Evolutionary conservation across 2,113 vertebrate species (phyloP), one percentile per base, ranked within the genome.

Genomic region (Struthio camelus): DNA sequence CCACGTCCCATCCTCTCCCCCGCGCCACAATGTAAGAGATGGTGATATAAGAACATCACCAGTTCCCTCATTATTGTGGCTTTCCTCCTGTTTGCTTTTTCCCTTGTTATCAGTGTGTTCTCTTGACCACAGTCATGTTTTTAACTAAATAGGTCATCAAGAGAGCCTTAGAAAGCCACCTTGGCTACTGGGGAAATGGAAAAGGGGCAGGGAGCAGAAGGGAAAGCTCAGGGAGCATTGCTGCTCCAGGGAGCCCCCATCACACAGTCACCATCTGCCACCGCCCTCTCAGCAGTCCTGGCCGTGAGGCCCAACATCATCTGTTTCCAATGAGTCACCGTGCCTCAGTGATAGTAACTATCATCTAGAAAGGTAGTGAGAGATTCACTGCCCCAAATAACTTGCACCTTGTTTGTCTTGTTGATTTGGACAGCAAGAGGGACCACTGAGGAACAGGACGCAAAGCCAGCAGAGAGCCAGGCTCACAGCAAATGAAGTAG

Each of bases 201-300:
- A 51, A 79, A 36, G n/a, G 28, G 30, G 30, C 56, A 59, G 17
- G 22, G 12, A 70, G 24, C 12, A 70, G 32, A 59, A 44, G 53
- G 32, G 24, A 16, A 5, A 84, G 5, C 56, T 80, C 17, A 24
- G 6, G 20, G 53, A 27, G 34, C 9, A 14, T 10, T 19, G 54
- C 25, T 44, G 50, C 15, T 44, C 3, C 17, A 48, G 48, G 28
- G 8, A 4, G 12, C 56, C 65, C 32, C 16, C 12, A 38, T 58
- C 56, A 62, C 1, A 0, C 7, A 3, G 8, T 38, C 1, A 0
- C 15, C 11, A 56, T 32, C 27, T 48, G 16, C 9, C 10, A 4
- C 23, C 27, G 46, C 27, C 40, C 27, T 44, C 14, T 40, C 17
- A 23, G 10, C 9, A 16, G 8, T 59, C 24, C 10, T 0, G 0